These are phyloP conservation scores for Pongo abelii DNA, from an alignment of 2,113 vertebrate species.

Conservation along the genomic window DNA sequence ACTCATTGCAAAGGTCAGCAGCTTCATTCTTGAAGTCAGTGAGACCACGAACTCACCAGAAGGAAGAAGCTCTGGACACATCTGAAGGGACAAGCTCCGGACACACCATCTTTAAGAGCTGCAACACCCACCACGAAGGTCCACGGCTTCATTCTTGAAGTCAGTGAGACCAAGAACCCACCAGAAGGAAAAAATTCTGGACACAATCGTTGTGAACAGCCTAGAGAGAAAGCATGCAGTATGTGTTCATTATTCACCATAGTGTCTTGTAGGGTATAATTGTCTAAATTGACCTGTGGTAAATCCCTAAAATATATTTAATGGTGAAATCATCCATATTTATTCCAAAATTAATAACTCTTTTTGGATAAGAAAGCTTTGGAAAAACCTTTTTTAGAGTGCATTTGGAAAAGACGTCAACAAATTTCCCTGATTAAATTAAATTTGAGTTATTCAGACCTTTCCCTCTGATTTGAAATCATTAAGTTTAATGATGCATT, in stretches of 20 bases:
- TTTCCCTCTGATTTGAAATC: not conserved
- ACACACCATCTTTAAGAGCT: too few relatives aligned
- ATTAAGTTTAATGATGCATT: not conserved
- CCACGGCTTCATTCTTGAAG: too few relatives aligned
- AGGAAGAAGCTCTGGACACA: too few relatives aligned
- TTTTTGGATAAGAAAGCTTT: not conserved
- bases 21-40: too few relatives aligned
- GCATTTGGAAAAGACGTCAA: not conserved
- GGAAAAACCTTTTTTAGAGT: not conserved
- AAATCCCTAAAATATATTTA: not conserved
- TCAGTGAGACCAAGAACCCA: too few relatives aligned
- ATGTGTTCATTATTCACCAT: not conserved
- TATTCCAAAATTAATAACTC: slow-evolving; percentile 7
- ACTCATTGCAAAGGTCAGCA: too few relatives aligned
- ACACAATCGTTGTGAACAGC: not conserved
- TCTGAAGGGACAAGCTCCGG: too few relatives aligned
- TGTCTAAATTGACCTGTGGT: not conserved
- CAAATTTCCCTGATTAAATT: not conserved
- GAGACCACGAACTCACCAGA: too few relatives aligned
- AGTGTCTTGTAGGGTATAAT: not conserved
- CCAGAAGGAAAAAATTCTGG: too few relatives aligned
- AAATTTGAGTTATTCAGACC: not conserved
- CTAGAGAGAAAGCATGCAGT: not conserved
- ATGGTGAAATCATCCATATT: not conserved
- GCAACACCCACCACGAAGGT: too few relatives aligned